Base-by-base conservation (phyloP, 1,140 invertebrate genomes). In the Solenopsis invicta region DNA sequence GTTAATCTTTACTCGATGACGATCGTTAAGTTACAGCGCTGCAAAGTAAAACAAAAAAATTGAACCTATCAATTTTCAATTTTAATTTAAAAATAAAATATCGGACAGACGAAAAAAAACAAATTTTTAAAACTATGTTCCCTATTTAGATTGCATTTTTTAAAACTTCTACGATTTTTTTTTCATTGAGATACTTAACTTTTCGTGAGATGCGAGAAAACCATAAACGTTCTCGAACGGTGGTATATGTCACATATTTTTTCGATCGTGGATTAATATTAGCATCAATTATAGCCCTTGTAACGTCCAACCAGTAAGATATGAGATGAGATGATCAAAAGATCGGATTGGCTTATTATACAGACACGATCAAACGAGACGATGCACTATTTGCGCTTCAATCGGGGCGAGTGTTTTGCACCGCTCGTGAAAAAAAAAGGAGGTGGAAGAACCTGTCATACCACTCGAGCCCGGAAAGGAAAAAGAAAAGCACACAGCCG, bases 391-490 rank as follows among this genome's bases (percentile, higher is more conserved):
- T 84, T 74, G 61, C 34, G 29, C 24, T 37, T 52, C 21, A 41
- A 62, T 75, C 69, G 37, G 12, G 37, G 18, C 80, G 24, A 74
- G 37, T 75, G 37, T 75, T 61, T 75, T 61, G 69, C 41, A 18
- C 48, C 6, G 34, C 2, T 69, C 10, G 9, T 18, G 10, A 37
- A 48, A 52, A 59, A 37, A 81, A 45, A 10, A 29, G 29, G n/a
- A 74, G 41, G 34, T 48, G 18, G 62, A 88, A 62, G 61, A 86
- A 56, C 59, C 75, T 67, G 75, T 64, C 29, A 52, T 59, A 45
- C 75, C 54, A 24, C 59, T 66, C 52, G 12, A 16, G 9, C 8
- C 56, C n/a, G 21, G 21, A 82, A 82, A 41, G 37, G 18, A 80
- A 34, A 41, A 61, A 76, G 69, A 76, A 76, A 87, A 78, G 50